A percentile compares a stretch with the other conserved stretches of the same genome.
phyloP scores from a whole-genome alignment of 2,797 vertebrate genomes.

The Paratrypauchen microcephalus region DNA sequence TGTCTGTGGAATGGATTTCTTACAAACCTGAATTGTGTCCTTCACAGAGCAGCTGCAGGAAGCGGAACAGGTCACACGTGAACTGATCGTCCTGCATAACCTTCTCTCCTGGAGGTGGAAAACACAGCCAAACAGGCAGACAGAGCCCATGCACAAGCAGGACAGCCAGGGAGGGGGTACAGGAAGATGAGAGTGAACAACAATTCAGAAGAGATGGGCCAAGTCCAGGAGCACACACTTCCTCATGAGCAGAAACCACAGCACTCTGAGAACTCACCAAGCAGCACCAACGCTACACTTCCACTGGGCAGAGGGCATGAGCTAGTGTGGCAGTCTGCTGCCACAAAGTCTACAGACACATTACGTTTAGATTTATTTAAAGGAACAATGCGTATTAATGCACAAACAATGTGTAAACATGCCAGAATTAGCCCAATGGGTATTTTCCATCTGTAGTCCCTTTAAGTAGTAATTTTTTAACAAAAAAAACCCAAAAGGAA shows the following conservation, averaged over 20 bases:
- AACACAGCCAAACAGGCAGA: constrained; percentile 42
- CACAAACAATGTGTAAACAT: too few relatives aligned
- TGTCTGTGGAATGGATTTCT: neutral
- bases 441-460: too few relatives aligned
- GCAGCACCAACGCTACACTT: constrained; percentile 22
- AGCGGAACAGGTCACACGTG: constrained; percentile 97
- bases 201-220: constrained; percentile 45
- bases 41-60: constrained; percentile 95
- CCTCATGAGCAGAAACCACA: constrained; percentile 38
- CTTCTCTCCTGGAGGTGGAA: constrained; percentile 88
- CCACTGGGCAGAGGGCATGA: neutral
- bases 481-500: too few relatives aligned
- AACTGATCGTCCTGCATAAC: constrained; percentile 96
- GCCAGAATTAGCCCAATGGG: too few relatives aligned
- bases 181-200: constrained; percentile 57
- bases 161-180: constrained; percentile 44
- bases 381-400: too few relatives aligned
- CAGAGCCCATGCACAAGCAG: constrained; percentile 29
- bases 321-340: neutral
- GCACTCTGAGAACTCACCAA: constrained; percentile 51
- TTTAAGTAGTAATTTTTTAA: too few relatives aligned
- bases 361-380: neutral
- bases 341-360: neutral
- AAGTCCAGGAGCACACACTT: constrained; percentile 7
- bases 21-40: constrained; percentile 93